Evolutionary conservation across 2,113 vertebrate species (phyloP).

Genomic region (Malurus cyaneus): DNA sequence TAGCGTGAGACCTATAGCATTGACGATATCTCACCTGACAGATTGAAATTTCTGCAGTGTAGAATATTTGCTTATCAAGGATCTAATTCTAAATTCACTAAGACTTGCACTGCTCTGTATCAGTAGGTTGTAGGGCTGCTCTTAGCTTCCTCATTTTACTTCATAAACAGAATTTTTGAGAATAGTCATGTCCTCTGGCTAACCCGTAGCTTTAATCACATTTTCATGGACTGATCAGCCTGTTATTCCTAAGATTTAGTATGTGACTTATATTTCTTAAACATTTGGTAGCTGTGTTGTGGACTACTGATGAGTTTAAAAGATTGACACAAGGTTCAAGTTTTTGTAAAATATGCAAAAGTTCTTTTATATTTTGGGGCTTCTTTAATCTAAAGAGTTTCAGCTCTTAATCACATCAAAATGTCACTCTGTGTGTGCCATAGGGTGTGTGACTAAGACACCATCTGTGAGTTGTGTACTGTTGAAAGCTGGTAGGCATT

Average conservation of each 20-base stretch:
- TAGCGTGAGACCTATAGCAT: accelerated
- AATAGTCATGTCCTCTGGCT: neutral
- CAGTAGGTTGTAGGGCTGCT: neutral
- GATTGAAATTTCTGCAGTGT: neutral
- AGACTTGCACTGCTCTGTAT: neutral
- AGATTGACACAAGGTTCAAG: neutral
- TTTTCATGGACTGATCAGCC: neutral
- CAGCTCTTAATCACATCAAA: neutral
- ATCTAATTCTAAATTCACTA: neutral
- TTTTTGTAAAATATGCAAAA: neutral
- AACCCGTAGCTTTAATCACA: neutral
- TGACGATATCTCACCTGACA: neutral
- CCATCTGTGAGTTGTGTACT: neutral
- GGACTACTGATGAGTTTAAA: neutral
- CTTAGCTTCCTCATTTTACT: neutral
- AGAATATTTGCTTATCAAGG: neutral
- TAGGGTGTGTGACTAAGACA: neutral
- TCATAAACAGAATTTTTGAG: neutral
- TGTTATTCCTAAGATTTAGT: neutral
- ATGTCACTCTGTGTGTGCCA: neutral
- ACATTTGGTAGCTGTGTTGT: neutral
- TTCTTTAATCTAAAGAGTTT: neutral
- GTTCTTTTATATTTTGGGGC: neutral
- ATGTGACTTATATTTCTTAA: neutral
- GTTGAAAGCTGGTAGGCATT: neutral